A percentile compares a stretch with the other conserved stretches of the same genome.
phyloP scores from a whole-genome alignment of 2,797 vertebrate genomes.

The Ambastaia sidthimunki region DNA sequence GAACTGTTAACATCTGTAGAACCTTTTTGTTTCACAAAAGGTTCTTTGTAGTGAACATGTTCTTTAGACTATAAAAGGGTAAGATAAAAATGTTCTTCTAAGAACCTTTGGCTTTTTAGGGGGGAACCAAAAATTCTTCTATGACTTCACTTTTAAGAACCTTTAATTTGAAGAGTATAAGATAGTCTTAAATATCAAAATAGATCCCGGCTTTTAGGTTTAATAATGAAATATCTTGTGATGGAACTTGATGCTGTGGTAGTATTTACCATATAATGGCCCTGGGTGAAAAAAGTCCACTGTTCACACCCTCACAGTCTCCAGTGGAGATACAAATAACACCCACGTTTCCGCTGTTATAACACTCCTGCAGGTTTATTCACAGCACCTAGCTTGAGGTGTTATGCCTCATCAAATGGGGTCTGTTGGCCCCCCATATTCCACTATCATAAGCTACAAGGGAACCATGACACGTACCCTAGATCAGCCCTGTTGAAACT shows the following conservation, averaged over 20 bases:
- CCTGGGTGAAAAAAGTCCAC: neutral
- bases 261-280: constrained; percentile 1
- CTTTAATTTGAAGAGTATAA: constrained; percentile 1
- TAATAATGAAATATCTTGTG: neutral
- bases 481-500: constrained; percentile 35
- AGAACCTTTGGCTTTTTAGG: no score
- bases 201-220: neutral
- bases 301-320: neutral
- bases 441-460: constrained; percentile 31
- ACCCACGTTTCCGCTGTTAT: neutral
- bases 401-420: constrained; percentile 8
- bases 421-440: constrained; percentile 28
- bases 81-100: no score
- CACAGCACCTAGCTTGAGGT: constrained; percentile 4
- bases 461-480: constrained; percentile 19
- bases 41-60: no score
- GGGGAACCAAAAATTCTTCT: no score
- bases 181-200: constrained; percentile 44
- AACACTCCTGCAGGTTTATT: constrained; percentile 15
- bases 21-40: no score
- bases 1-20: no score
- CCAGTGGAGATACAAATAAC: constrained; percentile 5
- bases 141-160: no score
- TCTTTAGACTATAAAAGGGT: no score
- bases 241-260: neutral